Evolutionary conservation across 2,888 invertebrate genomes (phyloP).

Genomic region (Mesorhabditis spiculigera): DNA sequence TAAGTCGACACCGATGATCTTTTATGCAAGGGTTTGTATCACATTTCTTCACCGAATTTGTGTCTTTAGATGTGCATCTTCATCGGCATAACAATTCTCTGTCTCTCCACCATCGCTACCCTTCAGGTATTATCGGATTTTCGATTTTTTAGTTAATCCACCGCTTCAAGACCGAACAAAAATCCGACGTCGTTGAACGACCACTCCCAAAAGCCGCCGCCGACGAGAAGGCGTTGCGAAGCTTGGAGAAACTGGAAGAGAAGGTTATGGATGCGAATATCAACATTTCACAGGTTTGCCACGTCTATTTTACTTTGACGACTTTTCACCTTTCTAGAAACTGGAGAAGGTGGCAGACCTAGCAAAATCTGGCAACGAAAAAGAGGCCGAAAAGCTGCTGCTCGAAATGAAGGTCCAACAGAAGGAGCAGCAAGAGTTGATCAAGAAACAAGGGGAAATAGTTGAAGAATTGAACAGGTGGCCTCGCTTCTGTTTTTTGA

Average conservation of each 20-base stretch:
- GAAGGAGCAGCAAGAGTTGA: slow-evolving; percentile 34
- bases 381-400: slow-evolving; percentile 36
- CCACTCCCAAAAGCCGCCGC: not conserved
- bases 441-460: slow-evolving; percentile 40
- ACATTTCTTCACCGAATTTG: not conserved
- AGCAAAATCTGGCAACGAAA: slow-evolving; percentile 37
- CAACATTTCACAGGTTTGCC: slow-evolving; percentile 37
- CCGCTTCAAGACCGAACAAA: no score
- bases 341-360: slow-evolving; percentile 36
- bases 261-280: slow-evolving; percentile 40
- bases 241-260: slow-evolving; percentile 39
- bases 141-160: not conserved
- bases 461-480: slow-evolving; percentile 36
- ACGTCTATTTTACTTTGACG: not conserved
- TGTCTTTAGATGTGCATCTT: not conserved
- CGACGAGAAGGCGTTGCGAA: slow-evolving; percentile 17
- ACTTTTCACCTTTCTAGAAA: slow-evolving; percentile 21
- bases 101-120: no score
- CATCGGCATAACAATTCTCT: no score
- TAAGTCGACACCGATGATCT: slow-evolving; percentile 9
- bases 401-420: slow-evolving; percentile 43
- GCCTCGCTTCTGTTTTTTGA: no score
- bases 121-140: not conserved
- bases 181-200: no score
- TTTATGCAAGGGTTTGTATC: not conserved